Base-by-base conservation (phyloP, 2,888 invertebrate species). In the Tinea trinotella region DNA sequence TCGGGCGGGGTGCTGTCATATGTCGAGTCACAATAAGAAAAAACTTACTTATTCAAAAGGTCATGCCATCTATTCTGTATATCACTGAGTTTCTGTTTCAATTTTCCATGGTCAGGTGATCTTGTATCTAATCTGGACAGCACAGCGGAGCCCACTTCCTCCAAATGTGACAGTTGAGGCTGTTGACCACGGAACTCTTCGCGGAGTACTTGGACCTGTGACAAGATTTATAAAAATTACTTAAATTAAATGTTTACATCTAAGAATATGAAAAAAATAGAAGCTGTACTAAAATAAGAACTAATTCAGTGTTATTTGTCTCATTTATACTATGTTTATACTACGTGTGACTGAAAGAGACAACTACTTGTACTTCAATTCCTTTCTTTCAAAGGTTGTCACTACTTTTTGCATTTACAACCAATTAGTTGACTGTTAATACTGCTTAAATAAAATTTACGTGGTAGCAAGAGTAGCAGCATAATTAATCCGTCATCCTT, bases 131-230 rank as follows among this genome's bases (percentile, higher is more conserved):
- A 73, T 17, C 87, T 76, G 57, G 82, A 88, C 50, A 97, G 79
- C 0, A 96, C 91, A 12, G 91, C 90, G 48, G 92, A 90, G 0
- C 94, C 95, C 24, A 95, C 90, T 60, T 93, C 92, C 61, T 95
- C 91, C 60, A 98, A 86, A 68, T 96, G 94, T 57, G 93, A 91
- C 57, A 98, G 81, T 62, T 96, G 94, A 0, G 97, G 96, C 68
- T 97, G 95, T 73, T 98, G 97, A 0, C 93, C 92, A 57, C 95
- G 90, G 88, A 98, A 94, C 82, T 99, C 98, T 74, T 98, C 98
- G 57, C 97, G 91, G 50, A 99, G 87, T 0, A 98, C 97, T 88
- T 97, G 93, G 1, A 94, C 93, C 80, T 89, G 74, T 0, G 13
- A 36, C 4, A 3, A 30, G 9, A 7, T 30, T 30, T 7, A 30